These are phyloP conservation scores for Thripadectes ignobilis DNA, from an alignment of 2,797 vertebrate species.

Conservation along the genomic window DNA sequence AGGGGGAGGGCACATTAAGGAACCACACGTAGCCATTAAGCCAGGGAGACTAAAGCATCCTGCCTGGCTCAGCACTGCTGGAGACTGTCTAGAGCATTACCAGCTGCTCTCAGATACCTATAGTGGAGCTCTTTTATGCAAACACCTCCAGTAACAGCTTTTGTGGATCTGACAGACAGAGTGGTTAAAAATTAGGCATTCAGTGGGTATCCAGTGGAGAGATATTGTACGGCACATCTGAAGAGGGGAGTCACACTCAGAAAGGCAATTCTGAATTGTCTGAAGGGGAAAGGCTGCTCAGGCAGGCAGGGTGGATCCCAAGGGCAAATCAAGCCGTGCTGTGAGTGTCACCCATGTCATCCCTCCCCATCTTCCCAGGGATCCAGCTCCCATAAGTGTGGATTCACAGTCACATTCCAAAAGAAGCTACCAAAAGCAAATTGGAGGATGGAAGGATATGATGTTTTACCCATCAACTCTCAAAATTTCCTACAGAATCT, in stretches of 20 bases:
- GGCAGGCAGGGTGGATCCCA: not conserved
- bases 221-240: conserved; percentile 62
- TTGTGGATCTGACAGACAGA: conserved; percentile 69
- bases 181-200: conserved; percentile 70
- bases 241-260: conserved; percentile 13
- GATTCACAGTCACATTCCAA: not conserved
- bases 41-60: conserved; percentile 59
- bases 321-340: not conserved
- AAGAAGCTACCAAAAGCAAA: not conserved
- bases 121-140: conserved; percentile 64
- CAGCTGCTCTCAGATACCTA: conserved; percentile 65
- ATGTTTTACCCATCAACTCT: not conserved
- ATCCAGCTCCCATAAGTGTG: not conserved
- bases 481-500: not conserved
- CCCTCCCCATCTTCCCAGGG: not conserved
- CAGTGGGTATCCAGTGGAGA: conserved; percentile 62
- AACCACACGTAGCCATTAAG: conserved; percentile 54
- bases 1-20: conserved; percentile 40
- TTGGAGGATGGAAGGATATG: not conserved
- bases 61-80: conserved; percentile 42
- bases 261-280: conserved; percentile 25
- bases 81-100: conserved; percentile 60
- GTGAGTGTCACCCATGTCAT: not conserved
- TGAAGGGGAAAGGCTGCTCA: conserved; percentile 25
- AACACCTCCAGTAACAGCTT: conserved; percentile 66